Conservation (phyloP, 2,797 vertebrate species). For the Hozukius guyotensis region DNA sequence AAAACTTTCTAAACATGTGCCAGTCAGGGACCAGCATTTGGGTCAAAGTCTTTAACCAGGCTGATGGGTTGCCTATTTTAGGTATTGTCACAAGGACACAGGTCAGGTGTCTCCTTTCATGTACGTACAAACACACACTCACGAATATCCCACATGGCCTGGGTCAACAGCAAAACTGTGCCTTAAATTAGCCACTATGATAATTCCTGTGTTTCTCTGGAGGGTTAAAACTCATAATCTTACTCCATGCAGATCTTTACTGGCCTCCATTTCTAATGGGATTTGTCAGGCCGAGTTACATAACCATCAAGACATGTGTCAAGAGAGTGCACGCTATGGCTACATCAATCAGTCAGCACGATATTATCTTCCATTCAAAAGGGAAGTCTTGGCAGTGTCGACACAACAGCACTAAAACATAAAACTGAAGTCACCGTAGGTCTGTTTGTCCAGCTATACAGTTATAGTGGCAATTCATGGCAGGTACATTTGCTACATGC, state of each 20-base stretch:
- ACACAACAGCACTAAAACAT: not conserved
- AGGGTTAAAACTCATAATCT: slow-evolving; percentile 9
- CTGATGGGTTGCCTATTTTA: slow-evolving; percentile 9
- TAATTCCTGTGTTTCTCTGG: not conserved
- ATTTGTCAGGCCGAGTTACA: slow-evolving; percentile 5
- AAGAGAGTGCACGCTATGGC: not conserved
- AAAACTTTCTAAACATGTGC: not conserved
- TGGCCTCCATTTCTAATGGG: slow-evolving; percentile 25
- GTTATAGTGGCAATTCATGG: no score
- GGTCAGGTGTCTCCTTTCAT: not conserved
- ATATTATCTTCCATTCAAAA: not conserved
- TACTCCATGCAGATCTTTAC: not conserved
- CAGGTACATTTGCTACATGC: not conserved
- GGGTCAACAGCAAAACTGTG: not conserved
- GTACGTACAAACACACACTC: not conserved
- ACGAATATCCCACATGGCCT: not conserved
- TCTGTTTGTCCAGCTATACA: not conserved
- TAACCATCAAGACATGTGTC: not conserved
- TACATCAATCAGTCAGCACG: not conserved
- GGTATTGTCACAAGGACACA: not conserved
- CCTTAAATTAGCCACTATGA: slow-evolving; percentile 1
- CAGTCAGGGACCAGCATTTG: not conserved
- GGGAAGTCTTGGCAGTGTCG: not conserved
- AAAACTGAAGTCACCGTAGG: not conserved
- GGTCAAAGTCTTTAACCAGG: not conserved